Conservation (phyloP, 2,113 vertebrate species). For the Rissa tridactyla region DNA sequence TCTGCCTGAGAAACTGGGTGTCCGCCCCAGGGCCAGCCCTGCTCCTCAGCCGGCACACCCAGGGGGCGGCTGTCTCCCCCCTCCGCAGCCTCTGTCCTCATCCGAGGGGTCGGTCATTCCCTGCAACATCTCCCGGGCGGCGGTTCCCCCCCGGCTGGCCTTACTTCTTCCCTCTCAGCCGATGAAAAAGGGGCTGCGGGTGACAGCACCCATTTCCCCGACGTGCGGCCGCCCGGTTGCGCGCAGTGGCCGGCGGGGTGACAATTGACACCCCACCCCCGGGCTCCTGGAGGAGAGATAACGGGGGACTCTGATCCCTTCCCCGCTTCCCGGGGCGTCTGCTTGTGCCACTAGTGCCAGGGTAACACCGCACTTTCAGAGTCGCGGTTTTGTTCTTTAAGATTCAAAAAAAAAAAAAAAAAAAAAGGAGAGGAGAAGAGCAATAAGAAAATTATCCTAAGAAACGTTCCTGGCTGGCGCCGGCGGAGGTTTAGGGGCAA, state of each 20-base stretch:
- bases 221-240: background rate
- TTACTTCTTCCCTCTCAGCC: background rate
- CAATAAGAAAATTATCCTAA: background rate
- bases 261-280: background rate
- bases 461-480: background rate
- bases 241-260: background rate
- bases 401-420: no score
- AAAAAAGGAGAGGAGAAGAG: background rate
- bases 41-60: background rate
- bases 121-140: background rate
- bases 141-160: background rate
- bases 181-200: background rate
- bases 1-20: background rate
- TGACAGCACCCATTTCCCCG: background rate
- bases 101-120: background rate
- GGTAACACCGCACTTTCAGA: background rate
- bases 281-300: background rate
- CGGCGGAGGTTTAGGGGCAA: fast-evolving
- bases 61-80: fast-evolving
- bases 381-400: background rate
- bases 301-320: background rate
- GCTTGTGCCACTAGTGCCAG: background rate
- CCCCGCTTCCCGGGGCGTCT: background rate
- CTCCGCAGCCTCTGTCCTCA: background rate
- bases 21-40: background rate